Base-by-base conservation (phyloP, 2,797 vertebrate genomes). In the Harpagifer antarcticus region DNA sequence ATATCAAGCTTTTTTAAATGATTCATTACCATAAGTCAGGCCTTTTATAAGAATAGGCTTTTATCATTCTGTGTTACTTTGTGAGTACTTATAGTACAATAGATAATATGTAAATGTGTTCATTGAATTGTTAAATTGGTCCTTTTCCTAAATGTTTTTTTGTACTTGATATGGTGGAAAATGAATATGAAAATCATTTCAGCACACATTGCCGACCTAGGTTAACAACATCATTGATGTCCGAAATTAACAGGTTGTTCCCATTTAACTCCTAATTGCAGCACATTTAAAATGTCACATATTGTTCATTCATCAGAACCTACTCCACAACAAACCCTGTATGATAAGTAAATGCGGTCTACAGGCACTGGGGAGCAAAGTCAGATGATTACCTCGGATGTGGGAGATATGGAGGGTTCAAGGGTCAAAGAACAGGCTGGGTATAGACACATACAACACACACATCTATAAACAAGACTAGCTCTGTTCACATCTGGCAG, bases 61-160 rank as follows among this genome's bases (percentile, higher is more conserved):
- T 37, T 37, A 9, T 27, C 27, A 27, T 27, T 27, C 27, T 9
- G 33, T 37, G 33, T 37, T 37, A 37, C 33, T 37, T 37, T 37
- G 49, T 9, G 6, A 49, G 47, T 48, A 19, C 8, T 50, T 27
- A 40, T 47, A 17, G 45, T 2, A 37, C 11, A 16, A 55, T 9
- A 9, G 10, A 60, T 67, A 40, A 60, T 67, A 40, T 11, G 7
- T 5, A 53, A n/a, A 27, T 12, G 9, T 17, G 61, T 17, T 4
- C 0, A 6, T 40, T 40, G 2, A 43, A 49, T 19, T 52, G 11
- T n/a, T 43, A 13, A 0, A 10, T 52, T 58, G 2, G 12, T 14
- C 14, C n/a, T 27, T 54, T 37, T 47, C 8, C n/a, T n/a, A n/a
- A n/a, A n/a, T n/a, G n/a, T 48, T 66, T 61, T 9, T 57, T 70